A percentile compares a stretch with the other conserved stretches of the same genome.
phyloP scores from a whole-genome alignment of 2,797 vertebrate genomes.

The Spinus pinus region DNA sequence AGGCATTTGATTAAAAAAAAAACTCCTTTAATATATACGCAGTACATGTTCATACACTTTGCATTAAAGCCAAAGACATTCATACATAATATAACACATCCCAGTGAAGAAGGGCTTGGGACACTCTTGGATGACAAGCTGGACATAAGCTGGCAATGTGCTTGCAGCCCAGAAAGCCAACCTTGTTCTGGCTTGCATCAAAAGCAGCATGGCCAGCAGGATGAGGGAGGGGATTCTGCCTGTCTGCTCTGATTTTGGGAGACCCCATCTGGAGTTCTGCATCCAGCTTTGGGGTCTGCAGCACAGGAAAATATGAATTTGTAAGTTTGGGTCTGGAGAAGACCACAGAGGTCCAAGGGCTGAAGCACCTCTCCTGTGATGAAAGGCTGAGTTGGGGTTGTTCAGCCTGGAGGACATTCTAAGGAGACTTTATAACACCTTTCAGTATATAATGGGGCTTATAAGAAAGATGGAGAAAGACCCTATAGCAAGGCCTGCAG shows the following conservation, averaged over 20 bases:
- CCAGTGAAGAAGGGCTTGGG: background rate
- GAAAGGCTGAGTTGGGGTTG: background rate
- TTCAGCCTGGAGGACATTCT: background rate
- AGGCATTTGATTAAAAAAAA: background rate
- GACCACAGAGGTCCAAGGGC: background rate
- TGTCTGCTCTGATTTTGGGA: background rate
- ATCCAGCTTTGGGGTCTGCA: background rate
- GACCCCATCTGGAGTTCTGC: background rate
- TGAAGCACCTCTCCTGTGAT: background rate
- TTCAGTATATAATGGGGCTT: background rate
- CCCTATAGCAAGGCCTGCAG: background rate
- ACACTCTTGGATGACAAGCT: background rate
- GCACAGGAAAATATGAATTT: background rate
- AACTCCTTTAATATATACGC: background rate
- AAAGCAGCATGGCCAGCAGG: background rate
- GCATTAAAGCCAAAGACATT: background rate
- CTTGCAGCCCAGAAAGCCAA: background rate
- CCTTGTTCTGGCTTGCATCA: accelerated
- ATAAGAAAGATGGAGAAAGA: background rate
- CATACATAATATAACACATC: background rate
- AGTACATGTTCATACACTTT: background rate
- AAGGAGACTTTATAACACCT: background rate
- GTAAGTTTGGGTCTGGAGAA: background rate
- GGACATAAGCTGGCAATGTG: accelerated
- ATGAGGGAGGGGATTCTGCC: background rate